Percentiles rank a stretch among this genome's conserved stretches.
phyloP scores from a whole-genome alignment of 2,888 invertebrate genomes.

The Cryptocephalus primarius region DNA sequence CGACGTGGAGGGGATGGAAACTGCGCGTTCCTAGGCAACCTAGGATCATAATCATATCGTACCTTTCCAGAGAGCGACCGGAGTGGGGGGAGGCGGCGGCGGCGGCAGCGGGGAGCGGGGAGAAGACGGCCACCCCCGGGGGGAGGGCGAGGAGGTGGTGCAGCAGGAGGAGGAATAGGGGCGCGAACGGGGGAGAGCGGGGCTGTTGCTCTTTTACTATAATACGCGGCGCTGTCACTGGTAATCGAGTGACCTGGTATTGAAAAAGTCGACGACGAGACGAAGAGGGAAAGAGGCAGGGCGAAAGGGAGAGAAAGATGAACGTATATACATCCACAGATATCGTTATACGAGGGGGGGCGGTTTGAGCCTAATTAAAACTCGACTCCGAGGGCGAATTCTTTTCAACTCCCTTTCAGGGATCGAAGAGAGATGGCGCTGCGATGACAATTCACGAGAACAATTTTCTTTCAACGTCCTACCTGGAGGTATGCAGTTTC shows the following conservation, averaged over 20 bases:
- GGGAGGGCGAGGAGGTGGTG: conserved; percentile 7
- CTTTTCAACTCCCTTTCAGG: no score
- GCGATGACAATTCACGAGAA: no score
- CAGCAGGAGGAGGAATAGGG: conserved; percentile 10
- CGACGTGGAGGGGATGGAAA: conserved; percentile 31
- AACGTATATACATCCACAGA: not conserved
- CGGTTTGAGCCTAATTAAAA: not conserved
- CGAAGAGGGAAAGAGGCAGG: conserved; percentile 1
- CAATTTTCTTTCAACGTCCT: no score
- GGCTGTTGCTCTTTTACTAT: conserved; percentile 27
- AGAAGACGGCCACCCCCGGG: conserved; percentile 4
- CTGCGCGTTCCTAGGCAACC: conserved; percentile 36
- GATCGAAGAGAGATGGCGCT: no score
- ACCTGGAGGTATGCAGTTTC: no score
- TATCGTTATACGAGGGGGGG: not conserved
- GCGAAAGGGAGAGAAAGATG: not conserved
- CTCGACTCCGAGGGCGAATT: no score
- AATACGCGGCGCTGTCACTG: conserved; percentile 15
- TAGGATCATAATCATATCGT: conserved; percentile 39
- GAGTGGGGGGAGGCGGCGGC: conserved; percentile 8
- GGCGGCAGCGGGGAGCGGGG: conserved; percentile 8
- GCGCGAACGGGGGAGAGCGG: conserved; percentile 7
- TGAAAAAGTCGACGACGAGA: conserved; percentile 17
- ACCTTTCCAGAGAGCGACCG: conserved; percentile 12
- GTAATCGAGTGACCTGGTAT: conserved; percentile 28